Percentiles rank a stretch among this genome's conserved stretches.
phyloP scores from a whole-genome alignment of 1,140 invertebrate genomes.

The Aricia agestis region DNA sequence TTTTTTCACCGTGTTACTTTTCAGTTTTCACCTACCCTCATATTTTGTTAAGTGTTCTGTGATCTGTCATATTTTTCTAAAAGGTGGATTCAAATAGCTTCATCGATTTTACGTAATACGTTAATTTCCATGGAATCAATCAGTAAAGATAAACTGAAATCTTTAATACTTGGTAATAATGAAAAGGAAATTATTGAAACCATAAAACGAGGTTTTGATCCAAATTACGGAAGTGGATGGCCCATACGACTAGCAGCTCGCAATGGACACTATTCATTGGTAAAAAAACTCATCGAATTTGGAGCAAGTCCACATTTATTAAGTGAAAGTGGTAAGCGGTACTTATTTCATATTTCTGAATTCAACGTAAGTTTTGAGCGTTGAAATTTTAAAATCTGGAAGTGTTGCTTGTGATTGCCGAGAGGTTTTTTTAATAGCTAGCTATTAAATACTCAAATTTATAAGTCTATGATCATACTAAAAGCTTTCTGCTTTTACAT shows the following conservation, averaged over 20 bases:
- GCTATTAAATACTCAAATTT: no score
- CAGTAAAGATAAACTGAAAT: conserved; percentile 47
- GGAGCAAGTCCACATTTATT: conserved; percentile 62
- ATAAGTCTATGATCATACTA: no score
- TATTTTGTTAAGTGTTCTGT: no score
- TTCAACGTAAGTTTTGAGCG: not conserved
- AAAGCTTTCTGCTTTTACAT: no score
- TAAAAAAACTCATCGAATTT: conserved; percentile 52
- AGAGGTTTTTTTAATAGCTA: no score
- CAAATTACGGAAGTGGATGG: conserved; percentile 63
- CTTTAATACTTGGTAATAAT: conserved; percentile 44
- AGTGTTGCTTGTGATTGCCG: no score
- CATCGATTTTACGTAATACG: not conserved
- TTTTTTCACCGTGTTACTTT: no score
- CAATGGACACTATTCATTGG: conserved; percentile 45
- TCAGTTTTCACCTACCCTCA: no score
- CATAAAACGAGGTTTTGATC: conserved; percentile 51
- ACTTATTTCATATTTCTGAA: not conserved
- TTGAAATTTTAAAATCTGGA: no score
- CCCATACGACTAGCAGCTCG: conserved; percentile 58
- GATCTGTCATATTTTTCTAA: no score
- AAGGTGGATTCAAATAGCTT: not conserved
- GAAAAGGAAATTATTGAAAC: conserved; percentile 43
- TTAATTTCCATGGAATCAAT: conserved; percentile 38
- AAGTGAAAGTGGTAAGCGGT: conserved; percentile 54